Evolutionary conservation across 37 sponge, comb jelly and placozoan genomes (phyloP).

Genomic region (Chondrilla cf. caribensis): DNA sequence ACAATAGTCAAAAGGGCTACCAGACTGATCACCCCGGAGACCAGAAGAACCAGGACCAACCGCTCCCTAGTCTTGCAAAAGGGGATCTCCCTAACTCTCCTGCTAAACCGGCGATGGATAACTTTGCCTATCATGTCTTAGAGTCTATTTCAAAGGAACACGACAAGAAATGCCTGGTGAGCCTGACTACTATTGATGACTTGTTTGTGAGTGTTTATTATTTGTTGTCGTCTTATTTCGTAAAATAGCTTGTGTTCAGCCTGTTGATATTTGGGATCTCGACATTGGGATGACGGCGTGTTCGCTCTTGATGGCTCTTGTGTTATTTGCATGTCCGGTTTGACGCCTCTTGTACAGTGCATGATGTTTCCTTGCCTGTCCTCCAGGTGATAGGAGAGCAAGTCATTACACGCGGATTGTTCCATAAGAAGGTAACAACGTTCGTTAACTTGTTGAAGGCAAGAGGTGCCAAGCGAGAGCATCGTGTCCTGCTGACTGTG

Average conservation of each 20-base stretch:
- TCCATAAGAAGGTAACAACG: conserved; percentile 49
- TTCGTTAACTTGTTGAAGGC: conserved; percentile 30
- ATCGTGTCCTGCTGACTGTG: conserved; percentile 56
- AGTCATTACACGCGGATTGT: conserved; percentile 11
- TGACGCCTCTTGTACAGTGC: too few species aligned
- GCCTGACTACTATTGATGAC: not conserved
- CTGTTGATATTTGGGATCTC: too few species aligned
- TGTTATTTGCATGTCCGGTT: too few species aligned
- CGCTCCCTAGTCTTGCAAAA: too few species aligned
- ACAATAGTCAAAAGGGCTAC: not conserved
- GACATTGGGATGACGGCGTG: too few species aligned
- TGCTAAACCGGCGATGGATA: conserved; percentile 8
- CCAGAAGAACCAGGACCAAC: not conserved
- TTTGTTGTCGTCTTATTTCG: conserved; percentile 2
- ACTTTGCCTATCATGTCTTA: conserved; percentile 48
- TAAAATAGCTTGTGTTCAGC: too few species aligned
- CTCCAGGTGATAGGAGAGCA: conserved; percentile 36
- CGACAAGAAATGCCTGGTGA: conserved; percentile 54
- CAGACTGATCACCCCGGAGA: not conserved
- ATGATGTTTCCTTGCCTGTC: too few species aligned
- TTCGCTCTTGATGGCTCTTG: too few species aligned
- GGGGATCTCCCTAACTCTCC: too few species aligned
- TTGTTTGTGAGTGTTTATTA: not conserved
- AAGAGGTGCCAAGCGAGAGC: conserved; percentile 41
- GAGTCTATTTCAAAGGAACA: conserved; percentile 30